phyloP scores from a whole-genome alignment of 2,113 vertebrate genomes.

The Uria lomvia region DNA sequence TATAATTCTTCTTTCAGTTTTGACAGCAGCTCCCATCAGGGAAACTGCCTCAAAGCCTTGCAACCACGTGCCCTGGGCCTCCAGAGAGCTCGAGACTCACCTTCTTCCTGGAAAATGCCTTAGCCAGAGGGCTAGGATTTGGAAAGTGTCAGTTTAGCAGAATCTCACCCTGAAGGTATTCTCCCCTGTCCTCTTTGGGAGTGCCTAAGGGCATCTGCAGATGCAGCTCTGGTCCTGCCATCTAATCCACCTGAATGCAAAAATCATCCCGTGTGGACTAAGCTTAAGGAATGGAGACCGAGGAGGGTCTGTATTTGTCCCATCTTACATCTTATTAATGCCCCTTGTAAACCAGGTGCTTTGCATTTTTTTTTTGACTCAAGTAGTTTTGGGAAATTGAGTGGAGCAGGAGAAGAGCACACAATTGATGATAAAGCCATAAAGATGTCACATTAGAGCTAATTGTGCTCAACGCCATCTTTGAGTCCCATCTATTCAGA shows the following conservation, averaged over 20 bases:
- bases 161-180: slow-evolving; percentile 71
- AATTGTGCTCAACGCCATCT: not conserved
- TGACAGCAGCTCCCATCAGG: slow-evolving; percentile 61
- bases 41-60: slow-evolving; percentile 62
- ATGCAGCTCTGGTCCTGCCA: not conserved
- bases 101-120: slow-evolving; percentile 68
- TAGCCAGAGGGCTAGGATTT: slow-evolving; percentile 69
- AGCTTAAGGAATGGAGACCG: not conserved
- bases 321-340: not conserved
- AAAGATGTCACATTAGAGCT: not conserved
- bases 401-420: not conserved
- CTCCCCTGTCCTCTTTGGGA: not conserved
- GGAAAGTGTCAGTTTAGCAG: slow-evolving; percentile 76
- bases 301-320: not conserved
- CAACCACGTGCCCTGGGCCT: slow-evolving; percentile 71
- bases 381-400: not conserved
- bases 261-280: not conserved
- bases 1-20: not conserved
- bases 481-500: not conserved
- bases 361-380: not conserved
- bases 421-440: not conserved
- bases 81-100: slow-evolving; percentile 45
- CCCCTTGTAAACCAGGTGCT: not conserved
- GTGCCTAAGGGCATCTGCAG: not conserved
- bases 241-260: not conserved